Evolutionary conservation across 1,140 invertebrate genomes (phyloP).

Genomic region (Anastatus disparis): DNA sequence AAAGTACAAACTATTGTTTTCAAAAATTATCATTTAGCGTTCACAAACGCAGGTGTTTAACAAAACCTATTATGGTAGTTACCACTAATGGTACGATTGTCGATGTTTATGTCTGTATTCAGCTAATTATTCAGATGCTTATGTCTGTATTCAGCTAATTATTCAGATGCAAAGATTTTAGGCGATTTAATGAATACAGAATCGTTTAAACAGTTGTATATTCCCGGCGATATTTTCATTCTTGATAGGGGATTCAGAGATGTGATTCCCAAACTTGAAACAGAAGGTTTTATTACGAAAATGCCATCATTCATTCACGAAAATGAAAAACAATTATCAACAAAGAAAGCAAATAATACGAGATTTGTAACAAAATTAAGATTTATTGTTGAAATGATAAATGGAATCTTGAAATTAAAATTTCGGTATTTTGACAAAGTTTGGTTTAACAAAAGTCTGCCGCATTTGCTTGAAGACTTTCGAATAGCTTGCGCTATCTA

Average conservation of each 20-base stretch:
- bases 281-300: background rate
- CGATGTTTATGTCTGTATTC: background rate
- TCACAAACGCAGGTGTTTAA: background rate
- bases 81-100: background rate
- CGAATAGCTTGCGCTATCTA: too few species aligned
- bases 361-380: background rate
- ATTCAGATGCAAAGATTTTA: background rate
- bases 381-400: background rate
- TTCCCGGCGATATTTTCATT: background rate
- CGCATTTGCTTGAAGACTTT: background rate
- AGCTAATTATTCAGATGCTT: background rate
- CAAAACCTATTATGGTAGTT: background rate
- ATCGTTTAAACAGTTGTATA: background rate
- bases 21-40: background rate
- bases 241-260: background rate
- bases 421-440: background rate
- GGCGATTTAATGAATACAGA: background rate
- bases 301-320: background rate
- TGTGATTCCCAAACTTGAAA: background rate
- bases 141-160: background rate
- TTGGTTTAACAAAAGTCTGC: background rate
- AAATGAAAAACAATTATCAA: background rate
- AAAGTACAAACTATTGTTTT: background rate
- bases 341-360: background rate
- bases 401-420: too few species aligned